These are phyloP conservation scores for Pheosia tremula DNA, from an alignment of 2,888 invertebrate species.

Conservation along the genomic window DNA sequence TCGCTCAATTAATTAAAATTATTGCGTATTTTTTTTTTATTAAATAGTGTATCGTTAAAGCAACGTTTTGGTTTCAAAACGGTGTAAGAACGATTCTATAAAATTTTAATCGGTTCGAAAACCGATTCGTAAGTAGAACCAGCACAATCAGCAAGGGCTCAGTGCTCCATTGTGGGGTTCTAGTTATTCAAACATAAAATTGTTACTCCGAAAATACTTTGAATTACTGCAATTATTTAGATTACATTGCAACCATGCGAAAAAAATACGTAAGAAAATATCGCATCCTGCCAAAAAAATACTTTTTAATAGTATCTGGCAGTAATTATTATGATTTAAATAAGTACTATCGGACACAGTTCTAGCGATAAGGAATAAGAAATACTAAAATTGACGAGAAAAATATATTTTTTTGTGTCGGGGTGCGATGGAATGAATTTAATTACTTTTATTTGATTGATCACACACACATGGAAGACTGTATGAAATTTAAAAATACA, in stretches of 20 bases:
- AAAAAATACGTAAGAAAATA: constrained; percentile 7
- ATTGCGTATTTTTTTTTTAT: constrained; percentile 16
- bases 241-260: constrained; percentile 12
- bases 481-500: constrained; percentile 63
- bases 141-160: constrained; percentile 74
- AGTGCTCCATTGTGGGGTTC: constrained; percentile 61
- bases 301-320: background rate
- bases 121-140: constrained; percentile 52
- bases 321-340: too few relatives aligned
- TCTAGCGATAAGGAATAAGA: background rate
- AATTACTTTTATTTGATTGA: constrained; percentile 49
- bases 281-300: background rate
- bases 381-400: background rate
- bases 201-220: constrained; percentile 64
- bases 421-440: constrained; percentile 26
- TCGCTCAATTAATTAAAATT: constrained; percentile 21
- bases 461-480: constrained; percentile 80
- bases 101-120: constrained; percentile 13
- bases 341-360: too few relatives aligned
- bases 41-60: constrained; percentile 23
- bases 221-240: constrained; percentile 1
- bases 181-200: constrained; percentile 50
- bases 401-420: background rate
- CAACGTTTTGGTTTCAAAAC: constrained; percentile 40
- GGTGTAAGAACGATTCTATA: constrained; percentile 41